Evolutionary conservation across 2,113 vertebrate genomes (phyloP), one percentile per base, ranked within the genome.

Genomic region (Sciurus niger): DNA sequence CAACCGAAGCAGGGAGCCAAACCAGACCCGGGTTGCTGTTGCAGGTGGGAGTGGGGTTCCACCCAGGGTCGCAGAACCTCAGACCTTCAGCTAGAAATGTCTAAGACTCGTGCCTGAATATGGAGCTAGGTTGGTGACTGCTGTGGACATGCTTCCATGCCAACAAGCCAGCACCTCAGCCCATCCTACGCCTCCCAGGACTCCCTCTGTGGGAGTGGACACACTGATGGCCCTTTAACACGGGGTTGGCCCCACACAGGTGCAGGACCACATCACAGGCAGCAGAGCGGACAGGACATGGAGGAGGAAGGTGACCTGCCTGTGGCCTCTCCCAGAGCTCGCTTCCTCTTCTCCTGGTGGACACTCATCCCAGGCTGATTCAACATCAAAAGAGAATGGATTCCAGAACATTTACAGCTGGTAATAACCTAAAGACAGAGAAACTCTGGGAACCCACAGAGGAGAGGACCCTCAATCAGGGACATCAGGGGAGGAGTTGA

Each of bases 201-300:
- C 7, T 1, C 0, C 20, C 32, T 12, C 32, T 9, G 63, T 2
- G 53, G 17, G n/a, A 63, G 32, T 0, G 9, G 72, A 17, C 82
- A 13, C 4, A 0, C 0, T 0, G 30, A 2, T 1, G 1, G 4
- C 8, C 14, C 58, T 28, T 37, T 11, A 0, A 8, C 0, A 0
- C 7, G 25, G 51, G 1, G 0, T 1, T 2, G 8, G 51, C 7
- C 5, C 0, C 40, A 4, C 0, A 4, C 8, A 13, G 20, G 6
- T 6, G 0, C 3, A 7, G 65, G 20, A 24, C 37, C 78, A 34
- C 0, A 0, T 14, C 79, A 3, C 1, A 4, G 67, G 17, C 65
- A 2, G 28, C 18, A 24, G 34, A 17, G 37, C 34, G 25, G 37
- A 2, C 32, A 28, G 9, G 53, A 22, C 24, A 2, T 2, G 63